A percentile compares a stretch with the other conserved stretches of the same genome.
phyloP scores from a whole-genome alignment of 1,140 invertebrate species.

The Aphaenogaster rudis region DNA sequence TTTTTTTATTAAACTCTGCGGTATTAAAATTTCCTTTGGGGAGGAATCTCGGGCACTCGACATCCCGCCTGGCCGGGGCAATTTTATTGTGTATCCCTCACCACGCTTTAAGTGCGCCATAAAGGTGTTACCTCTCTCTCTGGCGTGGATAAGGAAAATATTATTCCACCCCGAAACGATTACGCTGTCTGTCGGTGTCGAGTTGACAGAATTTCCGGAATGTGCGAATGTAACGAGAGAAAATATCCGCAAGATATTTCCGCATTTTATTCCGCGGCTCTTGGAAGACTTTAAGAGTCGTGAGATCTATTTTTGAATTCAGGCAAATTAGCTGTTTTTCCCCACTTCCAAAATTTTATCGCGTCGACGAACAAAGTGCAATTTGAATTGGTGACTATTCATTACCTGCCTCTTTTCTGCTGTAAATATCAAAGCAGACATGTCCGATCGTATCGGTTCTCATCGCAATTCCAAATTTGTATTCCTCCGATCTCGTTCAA shows the following conservation, averaged over 20 bases:
- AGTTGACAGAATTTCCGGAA: conserved; percentile 14
- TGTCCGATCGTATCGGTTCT: not conserved
- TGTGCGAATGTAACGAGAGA: not conserved
- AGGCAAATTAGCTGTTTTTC: not conserved
- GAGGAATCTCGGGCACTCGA: conserved; percentile 29
- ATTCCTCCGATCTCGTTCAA: conserved; percentile 5
- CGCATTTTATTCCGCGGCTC: not conserved
- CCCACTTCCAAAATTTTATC: not conserved
- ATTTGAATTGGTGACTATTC: conserved; percentile 21
- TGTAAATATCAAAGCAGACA: conserved; percentile 7
- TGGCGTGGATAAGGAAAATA: conserved; percentile 37
- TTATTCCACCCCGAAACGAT: conserved; percentile 31
- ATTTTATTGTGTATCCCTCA: conserved; percentile 23
- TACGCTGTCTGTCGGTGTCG: not conserved
- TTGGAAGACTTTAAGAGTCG: conserved; percentile 25
- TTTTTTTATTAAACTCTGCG: conserved; percentile 51
- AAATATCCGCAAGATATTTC: not conserved
- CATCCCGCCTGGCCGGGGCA: not conserved
- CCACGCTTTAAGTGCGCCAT: not conserved
- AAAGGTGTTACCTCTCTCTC: conserved; percentile 26
- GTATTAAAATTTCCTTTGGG: conserved; percentile 48
- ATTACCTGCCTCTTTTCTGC: not conserved
- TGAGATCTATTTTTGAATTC: not conserved
- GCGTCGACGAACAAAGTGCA: conserved; percentile 24
- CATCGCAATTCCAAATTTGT: conserved; percentile 9